A percentile compares a stretch with the other conserved stretches of the same genome.
Conservation (phyloP, 92 coral and sea anemone genomes). For the Epizoanthus scotinus region DNA sequence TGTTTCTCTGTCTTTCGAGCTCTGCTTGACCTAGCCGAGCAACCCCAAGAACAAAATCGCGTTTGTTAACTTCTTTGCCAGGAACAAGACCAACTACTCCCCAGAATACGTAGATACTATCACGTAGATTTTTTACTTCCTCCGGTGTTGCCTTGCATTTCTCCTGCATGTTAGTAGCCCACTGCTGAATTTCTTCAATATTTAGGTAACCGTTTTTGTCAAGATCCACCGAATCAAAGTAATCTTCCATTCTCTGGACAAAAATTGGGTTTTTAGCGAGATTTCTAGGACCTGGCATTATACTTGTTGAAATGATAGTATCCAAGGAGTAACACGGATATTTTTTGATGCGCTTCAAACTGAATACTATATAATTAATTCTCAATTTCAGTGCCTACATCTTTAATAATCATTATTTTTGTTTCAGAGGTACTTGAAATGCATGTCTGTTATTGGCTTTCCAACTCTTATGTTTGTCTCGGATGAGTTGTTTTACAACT, state of each 20-base stretch:
- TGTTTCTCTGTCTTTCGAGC: slow-evolving; percentile 47
- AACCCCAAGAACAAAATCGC: slow-evolving; percentile 56
- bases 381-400: too few relatives aligned
- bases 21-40: slow-evolving; percentile 62
- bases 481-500: neutral
- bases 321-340: too few relatives aligned
- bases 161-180: slow-evolving; percentile 61
- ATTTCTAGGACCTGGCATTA: slow-evolving; percentile 39
- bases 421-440: too few relatives aligned
- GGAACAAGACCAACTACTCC: slow-evolving; percentile 67
- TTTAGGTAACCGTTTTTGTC: slow-evolving; percentile 59
- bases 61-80: slow-evolving; percentile 58
- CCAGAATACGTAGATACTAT: slow-evolving; percentile 54
- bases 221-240: slow-evolving; percentile 68
- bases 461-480: neutral
- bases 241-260: slow-evolving; percentile 52
- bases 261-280: slow-evolving; percentile 48
- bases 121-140: slow-evolving; percentile 44
- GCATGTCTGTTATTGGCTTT: neutral
- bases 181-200: slow-evolving; percentile 62
- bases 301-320: neutral
- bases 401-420: too few relatives aligned
- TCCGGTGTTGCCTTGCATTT: slow-evolving; percentile 55
- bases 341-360: neutral
- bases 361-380: too few relatives aligned